These are phyloP conservation scores for Pelagia noctiluca DNA, from an alignment of 30 jellyfish, hydroid and myxozoan genomes.

Conservation along the genomic window DNA sequence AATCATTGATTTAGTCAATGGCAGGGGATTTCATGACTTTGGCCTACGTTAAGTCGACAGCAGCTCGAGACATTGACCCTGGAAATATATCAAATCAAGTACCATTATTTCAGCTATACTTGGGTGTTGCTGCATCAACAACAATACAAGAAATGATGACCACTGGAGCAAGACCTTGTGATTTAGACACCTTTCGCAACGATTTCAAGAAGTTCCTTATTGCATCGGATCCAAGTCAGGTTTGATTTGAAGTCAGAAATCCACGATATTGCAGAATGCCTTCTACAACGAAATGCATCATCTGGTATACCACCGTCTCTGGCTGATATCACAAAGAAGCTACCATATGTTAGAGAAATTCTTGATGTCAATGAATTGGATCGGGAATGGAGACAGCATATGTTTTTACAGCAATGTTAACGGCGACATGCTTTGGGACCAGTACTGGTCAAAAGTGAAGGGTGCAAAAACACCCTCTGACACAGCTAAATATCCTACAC, in stretches of 20 bases:
- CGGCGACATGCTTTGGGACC: neutral
- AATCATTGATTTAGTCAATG: constrained; percentile 21
- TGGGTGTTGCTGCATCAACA: constrained; percentile 54
- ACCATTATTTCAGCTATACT: constrained; percentile 19
- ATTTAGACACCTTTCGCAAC: neutral
- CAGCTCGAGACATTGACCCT: constrained; percentile 32
- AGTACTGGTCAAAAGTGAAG: constrained; percentile 20
- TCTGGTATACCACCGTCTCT: constrained; percentile 41
- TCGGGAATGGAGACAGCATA: constrained; percentile 66
- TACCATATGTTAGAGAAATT: constrained; percentile 6
- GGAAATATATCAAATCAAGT: neutral
- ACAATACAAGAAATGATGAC: constrained; percentile 29
- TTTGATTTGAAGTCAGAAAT: constrained; percentile 33
- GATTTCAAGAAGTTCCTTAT: constrained; percentile 29
- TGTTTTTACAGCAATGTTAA: neutral
- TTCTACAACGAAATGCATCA: constrained; percentile 34
- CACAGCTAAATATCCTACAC: constrained; percentile 51
- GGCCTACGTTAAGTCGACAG: constrained; percentile 1
- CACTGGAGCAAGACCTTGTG: constrained; percentile 14
- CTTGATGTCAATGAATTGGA: constrained; percentile 31
- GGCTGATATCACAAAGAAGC: neutral
- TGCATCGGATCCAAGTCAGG: constrained; percentile 33
- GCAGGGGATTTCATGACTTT: constrained; percentile 45
- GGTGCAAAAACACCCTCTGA: constrained; percentile 9
- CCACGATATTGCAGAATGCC: constrained; percentile 26